phyloP scores from a whole-genome alignment of 2,888 invertebrate species.

The Rhynchonema sp. region DNA sequence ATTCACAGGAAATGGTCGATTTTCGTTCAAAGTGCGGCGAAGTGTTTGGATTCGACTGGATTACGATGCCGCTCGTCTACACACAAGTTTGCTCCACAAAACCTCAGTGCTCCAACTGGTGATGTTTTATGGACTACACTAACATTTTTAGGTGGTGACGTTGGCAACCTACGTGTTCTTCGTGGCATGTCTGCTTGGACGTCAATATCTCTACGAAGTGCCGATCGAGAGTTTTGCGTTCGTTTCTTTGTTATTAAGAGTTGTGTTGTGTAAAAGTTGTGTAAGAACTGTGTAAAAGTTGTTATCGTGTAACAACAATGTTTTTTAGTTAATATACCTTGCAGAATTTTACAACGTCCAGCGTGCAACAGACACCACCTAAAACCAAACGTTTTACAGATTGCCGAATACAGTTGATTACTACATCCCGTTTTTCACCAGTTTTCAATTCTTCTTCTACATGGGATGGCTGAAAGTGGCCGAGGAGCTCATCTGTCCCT shows the following conservation, averaged over 20 bases:
- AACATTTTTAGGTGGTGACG: slow-evolving; percentile 27
- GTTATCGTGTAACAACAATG: too few relatives aligned
- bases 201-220: slow-evolving; percentile 20
- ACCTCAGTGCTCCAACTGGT: neutral
- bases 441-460: slow-evolving; percentile 11
- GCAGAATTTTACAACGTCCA: too few relatives aligned
- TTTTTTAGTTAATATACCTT: too few relatives aligned
- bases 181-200: slow-evolving; percentile 22
- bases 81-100: too few relatives aligned
- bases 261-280: too few relatives aligned
- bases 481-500: neutral
- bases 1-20: neutral
- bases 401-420: slow-evolving; percentile 22
- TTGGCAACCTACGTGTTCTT: slow-evolving; percentile 25
- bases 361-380: too few relatives aligned
- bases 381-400: too few relatives aligned
- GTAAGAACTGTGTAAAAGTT: too few relatives aligned
- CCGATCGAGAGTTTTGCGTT: slow-evolving; percentile 3
- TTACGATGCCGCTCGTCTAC: neutral
- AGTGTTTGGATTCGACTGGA: neutral
- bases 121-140: neutral
- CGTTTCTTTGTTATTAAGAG: too few relatives aligned
- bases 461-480: slow-evolving; percentile 32
- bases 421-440: slow-evolving; percentile 29
- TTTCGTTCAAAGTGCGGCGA: neutral